Evolutionary conservation across 2,797 vertebrate genomes (phyloP), one percentile per base, ranked within the genome.

Genomic region (Myotis planiceps): DNA sequence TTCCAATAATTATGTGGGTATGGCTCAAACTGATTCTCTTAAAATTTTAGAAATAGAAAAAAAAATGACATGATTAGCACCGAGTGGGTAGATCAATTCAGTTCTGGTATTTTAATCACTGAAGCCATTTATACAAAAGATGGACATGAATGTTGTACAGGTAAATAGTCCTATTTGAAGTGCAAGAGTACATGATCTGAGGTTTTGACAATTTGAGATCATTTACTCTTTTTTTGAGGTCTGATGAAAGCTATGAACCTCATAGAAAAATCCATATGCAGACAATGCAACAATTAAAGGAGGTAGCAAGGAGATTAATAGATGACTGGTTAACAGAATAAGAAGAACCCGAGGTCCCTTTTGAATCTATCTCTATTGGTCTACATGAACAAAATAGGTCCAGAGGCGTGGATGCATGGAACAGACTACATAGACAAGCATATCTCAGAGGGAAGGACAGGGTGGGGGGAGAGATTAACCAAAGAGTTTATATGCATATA

Each of bases 171-270:
- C n/a, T 19, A 55, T 13, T n/a, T 78, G 21, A 65, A 9, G 21
- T 29, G 6, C 32, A 78, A 71, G 32, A 86, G 16, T 78, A 42
- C 27, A 60, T 55, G 32, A 34, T 60, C 29, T 34, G 18, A 76
- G n/a, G 4, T 58, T 88, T 79, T 82, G 19, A 74, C 69, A 90
- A 69, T 86, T 55, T 55, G 9, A 60, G n/a, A 39, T 49, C 29
- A 86, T 23, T 87, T 76, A 82, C 18, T 74, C 34, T 78, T 86
- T 90, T 90, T 86, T 76, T 63, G 72, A 87, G 45, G 34, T 72
- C n/a, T 87, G 29, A 68, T 80, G 25, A 85, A 76, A 94, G 18
- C 18, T 71, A 34, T 23, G 81, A 84, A 1, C 14, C 47, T 86
- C 21, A 80, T 3, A 47, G 71, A 80, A 88, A 84, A 53, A 60